These are phyloP conservation scores for Cinclus cinclus DNA, from an alignment of 2,113 vertebrate genomes.

Conservation along the genomic window DNA sequence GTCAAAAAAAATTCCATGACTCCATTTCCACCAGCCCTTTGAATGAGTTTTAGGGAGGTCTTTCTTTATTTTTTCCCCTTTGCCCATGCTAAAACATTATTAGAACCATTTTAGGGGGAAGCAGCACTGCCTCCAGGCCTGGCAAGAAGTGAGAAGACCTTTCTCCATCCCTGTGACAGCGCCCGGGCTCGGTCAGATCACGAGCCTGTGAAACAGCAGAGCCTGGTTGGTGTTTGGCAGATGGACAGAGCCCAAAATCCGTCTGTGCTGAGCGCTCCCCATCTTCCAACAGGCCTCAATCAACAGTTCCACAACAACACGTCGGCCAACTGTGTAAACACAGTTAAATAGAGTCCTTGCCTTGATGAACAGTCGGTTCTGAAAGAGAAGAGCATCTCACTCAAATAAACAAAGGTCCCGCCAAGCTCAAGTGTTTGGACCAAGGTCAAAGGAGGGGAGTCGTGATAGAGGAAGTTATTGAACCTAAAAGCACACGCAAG, in stretches of 20 bases:
- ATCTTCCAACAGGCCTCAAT: constrained; percentile 9
- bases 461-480: neutral
- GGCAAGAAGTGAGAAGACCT: constrained; percentile 47
- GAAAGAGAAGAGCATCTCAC: constrained; percentile 11
- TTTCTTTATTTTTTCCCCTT: constrained; percentile 4
- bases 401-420: constrained; percentile 32
- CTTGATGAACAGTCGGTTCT: neutral
- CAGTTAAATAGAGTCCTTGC: constrained; percentile 17
- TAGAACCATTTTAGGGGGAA: constrained; percentile 52
- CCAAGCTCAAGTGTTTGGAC: neutral
- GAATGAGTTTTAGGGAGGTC: constrained; percentile 59
- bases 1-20: constrained; percentile 57
- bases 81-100: constrained; percentile 32
- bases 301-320: constrained; percentile 38
- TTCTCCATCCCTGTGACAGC: constrained; percentile 37
- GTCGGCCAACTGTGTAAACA: constrained; percentile 21
- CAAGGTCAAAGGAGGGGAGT: constrained; percentile 2
- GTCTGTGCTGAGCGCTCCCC: neutral
- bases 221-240: constrained; percentile 21
- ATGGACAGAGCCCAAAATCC: neutral
- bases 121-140: constrained; percentile 42
- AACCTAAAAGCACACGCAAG: neutral
- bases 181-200: neutral
- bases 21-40: constrained; percentile 54
- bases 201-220: constrained; percentile 4